Evolutionary conservation across 2,888 invertebrate genomes (phyloP), one percentile per base, ranked within the genome.

Genomic region (Pandemis heparana): DNA sequence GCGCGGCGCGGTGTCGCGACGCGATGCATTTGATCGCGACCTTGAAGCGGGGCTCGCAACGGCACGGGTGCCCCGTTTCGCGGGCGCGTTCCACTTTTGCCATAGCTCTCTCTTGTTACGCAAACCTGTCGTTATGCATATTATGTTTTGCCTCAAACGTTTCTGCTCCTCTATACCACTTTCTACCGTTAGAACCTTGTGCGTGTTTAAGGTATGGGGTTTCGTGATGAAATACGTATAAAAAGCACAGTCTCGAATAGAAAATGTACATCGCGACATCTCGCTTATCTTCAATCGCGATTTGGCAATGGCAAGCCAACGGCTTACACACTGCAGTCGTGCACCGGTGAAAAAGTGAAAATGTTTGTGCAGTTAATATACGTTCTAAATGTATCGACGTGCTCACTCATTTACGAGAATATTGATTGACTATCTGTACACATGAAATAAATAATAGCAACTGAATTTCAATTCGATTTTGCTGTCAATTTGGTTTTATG

Each of bases 91-190:
- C 94, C 81, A 93, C 92, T 93, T 92, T 87, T 83, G 85, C 85
- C 84, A 75, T 86, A 89, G 90, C 93, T 94, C 93, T 94, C 93
- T 94, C 93, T 93, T 91, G 89, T 94, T 94, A 92, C 94, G 94
- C 93, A 94, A 94, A 92, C 89, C 85, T 89, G 89, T 86, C 92
- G 92, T 93, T 92, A 92, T 92, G 92, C 89, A 90, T 92, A 90
- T 92, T 93, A 93, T 91, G 92, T 87, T 89, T 87, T 88, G 86
- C 86, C 83, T 90, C 87, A 90, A 89, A 89, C 84, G 87, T 86
- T 86, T 87, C 86, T 83, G 83, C 81, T 82, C 82, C 85, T 87
- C 86, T 80, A 88, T 87, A 87, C 85, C 85, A 88, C 91, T 91
- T 91, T 91, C 90, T 89, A 92, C 82, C 77, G 79, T 83, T 85